phyloP scores from a whole-genome alignment of 2,797 vertebrate species.

The Acipenser transmontanus region DNA sequence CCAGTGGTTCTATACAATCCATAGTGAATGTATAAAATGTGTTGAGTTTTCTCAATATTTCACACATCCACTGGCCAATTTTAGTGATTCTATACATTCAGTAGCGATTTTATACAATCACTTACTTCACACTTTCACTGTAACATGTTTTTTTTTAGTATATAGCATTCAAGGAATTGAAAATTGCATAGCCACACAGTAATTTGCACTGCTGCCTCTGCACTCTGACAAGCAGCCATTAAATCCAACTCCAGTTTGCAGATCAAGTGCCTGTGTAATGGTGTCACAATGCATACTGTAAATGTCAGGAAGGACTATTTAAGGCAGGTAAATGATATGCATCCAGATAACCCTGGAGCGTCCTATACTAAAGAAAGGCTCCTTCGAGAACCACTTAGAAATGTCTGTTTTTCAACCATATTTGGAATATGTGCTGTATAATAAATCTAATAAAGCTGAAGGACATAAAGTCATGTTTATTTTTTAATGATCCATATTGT shows the following conservation, averaged over 20 bases:
- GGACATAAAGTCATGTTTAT: too few species aligned
- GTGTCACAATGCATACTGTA: neutral
- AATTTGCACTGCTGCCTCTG: neutral
- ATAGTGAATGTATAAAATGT: too few species aligned
- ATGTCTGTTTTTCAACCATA: too few species aligned
- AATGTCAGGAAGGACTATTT: neutral
- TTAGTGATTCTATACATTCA: neutral
- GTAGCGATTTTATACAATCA: too few species aligned
- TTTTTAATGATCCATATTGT: too few species aligned
- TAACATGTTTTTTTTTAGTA: too few species aligned
- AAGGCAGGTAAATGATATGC: constrained; percentile 2
- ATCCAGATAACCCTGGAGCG: neutral
- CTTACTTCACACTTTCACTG: too few species aligned
- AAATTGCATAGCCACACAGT: neutral
- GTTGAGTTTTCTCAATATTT: neutral
- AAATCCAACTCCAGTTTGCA: constrained; percentile 2
- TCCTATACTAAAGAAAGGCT: neutral
- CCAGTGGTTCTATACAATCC: too few species aligned
- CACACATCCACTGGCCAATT: neutral
- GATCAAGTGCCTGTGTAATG: neutral
- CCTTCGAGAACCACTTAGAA: neutral
- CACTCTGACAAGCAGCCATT: constrained; percentile 5
- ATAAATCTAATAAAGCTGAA: too few species aligned
- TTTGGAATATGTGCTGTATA: too few species aligned
- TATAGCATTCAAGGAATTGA: neutral